Percentiles rank a stretch among this genome's conserved stretches.
These are phyloP conservation scores for Oostethus manadensis DNA, from an alignment of 2,113 vertebrate genomes.

Conservation along the genomic window DNA sequence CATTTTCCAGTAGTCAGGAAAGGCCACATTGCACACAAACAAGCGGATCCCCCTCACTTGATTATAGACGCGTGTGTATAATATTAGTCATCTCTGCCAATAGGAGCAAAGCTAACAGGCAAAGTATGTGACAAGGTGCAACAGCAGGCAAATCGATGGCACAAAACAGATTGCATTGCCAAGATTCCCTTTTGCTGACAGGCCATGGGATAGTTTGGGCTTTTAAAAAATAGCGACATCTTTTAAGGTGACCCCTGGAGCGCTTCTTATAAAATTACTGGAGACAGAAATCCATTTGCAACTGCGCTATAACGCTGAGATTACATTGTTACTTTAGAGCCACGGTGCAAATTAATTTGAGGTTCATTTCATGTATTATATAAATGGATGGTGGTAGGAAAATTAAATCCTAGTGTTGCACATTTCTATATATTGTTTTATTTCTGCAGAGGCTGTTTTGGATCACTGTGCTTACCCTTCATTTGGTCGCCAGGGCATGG, in stretches of 20 bases:
- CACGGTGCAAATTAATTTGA: constrained; percentile 76
- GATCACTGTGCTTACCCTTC: constrained; percentile 55
- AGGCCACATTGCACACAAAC: constrained; percentile 67
- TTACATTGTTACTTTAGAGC: constrained; percentile 78
- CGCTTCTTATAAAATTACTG: constrained; percentile 77
- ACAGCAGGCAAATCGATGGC: constrained; percentile 73
- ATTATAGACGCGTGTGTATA: constrained; percentile 78
- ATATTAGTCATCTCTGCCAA: constrained; percentile 79
- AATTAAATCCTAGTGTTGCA: constrained; percentile 74
- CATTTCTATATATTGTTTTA: constrained; percentile 77
- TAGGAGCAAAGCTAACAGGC: constrained; percentile 68
- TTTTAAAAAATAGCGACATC: constrained; percentile 77
- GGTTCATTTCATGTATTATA: constrained; percentile 77
- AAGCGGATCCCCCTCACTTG: constrained; percentile 74
- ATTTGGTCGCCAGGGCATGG: constrained; percentile 58
- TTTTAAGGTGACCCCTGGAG: constrained; percentile 80
- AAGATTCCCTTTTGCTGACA: constrained; percentile 74
- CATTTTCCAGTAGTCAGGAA: constrained; percentile 71
- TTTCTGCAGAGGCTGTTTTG: constrained; percentile 70
- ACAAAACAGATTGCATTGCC: constrained; percentile 77
- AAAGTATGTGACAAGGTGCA: constrained; percentile 68
- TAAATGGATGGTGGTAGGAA: constrained; percentile 74
- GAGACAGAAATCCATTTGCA: constrained; percentile 80
- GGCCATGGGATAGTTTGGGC: constrained; percentile 67
- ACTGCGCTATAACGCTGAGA: constrained; percentile 75